Base-by-base conservation (phyloP, 2,113 vertebrate species). In the Anolis carolinensis region DNA sequence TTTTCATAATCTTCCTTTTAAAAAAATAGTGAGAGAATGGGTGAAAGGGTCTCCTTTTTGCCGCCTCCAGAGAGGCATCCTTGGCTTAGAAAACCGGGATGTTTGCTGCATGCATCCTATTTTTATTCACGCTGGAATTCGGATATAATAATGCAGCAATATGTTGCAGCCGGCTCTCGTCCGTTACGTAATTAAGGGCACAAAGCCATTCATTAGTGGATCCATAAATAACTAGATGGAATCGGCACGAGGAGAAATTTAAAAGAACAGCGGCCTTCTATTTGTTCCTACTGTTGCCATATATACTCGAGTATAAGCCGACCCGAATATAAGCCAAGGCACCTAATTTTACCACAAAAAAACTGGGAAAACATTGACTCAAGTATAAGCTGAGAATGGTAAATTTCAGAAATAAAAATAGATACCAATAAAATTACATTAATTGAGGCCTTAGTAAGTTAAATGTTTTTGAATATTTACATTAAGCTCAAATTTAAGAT, bases 131-230 rank as follows among this genome's bases (percentile, higher is more conserved):
- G 68, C 84, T 86, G 88, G 92, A 85, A 87, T 92, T 94, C 94
- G 89, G 63, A 93, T 85, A 89, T 88, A 86, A 34, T 91, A 50
- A 90, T 0, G 0, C 72, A 86, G 34, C 2, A 83, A 87, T 82
- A 94, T 89, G 86, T 44, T 84, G 81, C 88, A 91, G 88, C 79
- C 90, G 73, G 86, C 25, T 59, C 77, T 86, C 86, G 10, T 1
- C 1, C 74, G 85, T 95, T 94, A 92, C 72, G 92, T 81, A 96
- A 95, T 82, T 81, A 94, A 92, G 90, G 92, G 86, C 87, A 92
- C 50, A 30, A 27, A 86, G 70, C 18, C 83, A 93, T 71, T 71
- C 89, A 85, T 93, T 91, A 91, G 91, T 91, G 83, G 84, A 82
- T 25, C 73, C 18, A 0, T 85, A 93, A 93, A 89, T 85, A 93